A percentile compares a stretch with the other conserved stretches of the same genome.
phyloP scores from a whole-genome alignment of 2,888 invertebrate genomes.

The Capitulum mitella region DNA sequence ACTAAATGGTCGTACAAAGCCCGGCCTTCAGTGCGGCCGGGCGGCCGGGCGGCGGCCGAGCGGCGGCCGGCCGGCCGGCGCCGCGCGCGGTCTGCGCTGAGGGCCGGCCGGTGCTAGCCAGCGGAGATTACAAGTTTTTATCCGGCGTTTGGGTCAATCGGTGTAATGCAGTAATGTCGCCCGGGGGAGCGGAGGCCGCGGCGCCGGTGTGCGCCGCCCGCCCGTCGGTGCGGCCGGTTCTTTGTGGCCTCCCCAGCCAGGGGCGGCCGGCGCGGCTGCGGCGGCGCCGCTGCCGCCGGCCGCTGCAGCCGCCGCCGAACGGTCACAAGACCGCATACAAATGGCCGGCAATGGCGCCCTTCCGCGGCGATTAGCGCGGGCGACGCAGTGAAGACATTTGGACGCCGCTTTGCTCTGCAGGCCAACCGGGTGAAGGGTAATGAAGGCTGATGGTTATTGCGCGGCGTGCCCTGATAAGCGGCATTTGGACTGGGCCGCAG shows the following conservation, averaged over 20 bases:
- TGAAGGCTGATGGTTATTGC: no score
- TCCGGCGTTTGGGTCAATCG: constrained; percentile 22
- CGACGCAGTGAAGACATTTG: no score
- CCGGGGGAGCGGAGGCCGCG: neutral
- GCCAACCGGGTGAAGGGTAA: no score
- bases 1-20: constrained; percentile 21
- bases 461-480: no score
- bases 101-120: constrained; percentile 16
- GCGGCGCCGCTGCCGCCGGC: neutral
- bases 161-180: constrained; percentile 18
- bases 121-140: constrained; percentile 19
- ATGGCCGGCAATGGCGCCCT: no score
- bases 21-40: neutral
- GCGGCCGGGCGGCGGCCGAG: neutral
- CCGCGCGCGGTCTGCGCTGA: neutral
- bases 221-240: neutral
- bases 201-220: neutral
- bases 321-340: no score
- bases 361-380: no score
- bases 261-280: no score
- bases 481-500: no score
- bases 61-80: neutral
- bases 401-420: no score
- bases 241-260: neutral
- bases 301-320: no score